Base-by-base conservation (phyloP, 2,113 vertebrate genomes). In the Calyptommatus sinebrachiatus region DNA sequence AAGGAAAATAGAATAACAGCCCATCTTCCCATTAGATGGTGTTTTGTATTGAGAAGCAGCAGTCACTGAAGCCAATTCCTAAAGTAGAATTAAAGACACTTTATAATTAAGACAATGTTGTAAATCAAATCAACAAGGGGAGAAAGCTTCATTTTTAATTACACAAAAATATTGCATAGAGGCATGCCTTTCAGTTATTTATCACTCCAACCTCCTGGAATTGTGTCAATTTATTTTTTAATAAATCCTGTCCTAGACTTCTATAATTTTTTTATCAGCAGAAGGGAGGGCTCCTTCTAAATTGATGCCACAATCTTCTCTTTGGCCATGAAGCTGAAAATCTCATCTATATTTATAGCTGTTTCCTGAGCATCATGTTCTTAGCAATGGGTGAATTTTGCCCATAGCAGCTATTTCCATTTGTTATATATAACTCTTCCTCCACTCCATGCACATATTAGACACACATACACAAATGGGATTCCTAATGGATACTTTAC, bases 191-290 rank as follows among this genome's bases (percentile, higher is more conserved):
- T 89, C 84, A 78, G 86, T 92, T 92, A 90, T 93, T 90, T 87
- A 91, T 92, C 90, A 90, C 35, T 68, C 89, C 21, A 45, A 80
- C 86, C 82, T 91, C 85, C 83, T 91, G 89, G 85, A 88, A 68
- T 89, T 82, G 83, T 88, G 86, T 84, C 86, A 87, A 83, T 90
- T 92, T 90, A 87, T 90, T 90, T 92, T 92, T 89, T 89, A 92
- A 91, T 90, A 91, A 87, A 87, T 84, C 66, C 75, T 84, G 73
- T 80, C 78, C 80, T 86, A 90, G 89, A 82, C 80, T 83, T 87
- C 31, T 90, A 26, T 88, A 87, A 82, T 29, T 67, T 60, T 90
- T 89, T 92, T 89, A 89, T 87, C 84, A 88, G 75, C 77, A 74
- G 79, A 87, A 92, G 75, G n/a, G 50, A 60, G 86, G 84, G 79